Percentiles rank a stretch among this genome's conserved stretches.
Conservation (phyloP, 1,140 invertebrate genomes). For the Lasaia peninsularis region DNA sequence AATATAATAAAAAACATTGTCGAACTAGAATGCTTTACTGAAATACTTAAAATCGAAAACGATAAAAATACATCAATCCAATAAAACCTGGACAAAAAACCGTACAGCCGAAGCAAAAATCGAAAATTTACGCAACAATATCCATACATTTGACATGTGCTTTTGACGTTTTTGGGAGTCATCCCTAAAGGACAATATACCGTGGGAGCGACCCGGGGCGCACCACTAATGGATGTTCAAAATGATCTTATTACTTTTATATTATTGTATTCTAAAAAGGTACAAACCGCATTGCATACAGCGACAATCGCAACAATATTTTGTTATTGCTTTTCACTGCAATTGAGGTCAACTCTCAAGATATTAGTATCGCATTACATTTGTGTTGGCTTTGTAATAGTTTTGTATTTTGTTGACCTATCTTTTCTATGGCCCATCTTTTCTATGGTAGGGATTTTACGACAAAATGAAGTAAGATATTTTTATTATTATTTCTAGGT, state of each 20-base stretch:
- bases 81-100: background rate
- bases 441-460: no score
- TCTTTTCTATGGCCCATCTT: background rate
- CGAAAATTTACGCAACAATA: slow-evolving; percentile 13
- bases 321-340: slow-evolving; percentile 42
- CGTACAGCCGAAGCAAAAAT: background rate
- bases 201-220: slow-evolving; percentile 62
- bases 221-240: slow-evolving; percentile 54
- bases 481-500: no score
- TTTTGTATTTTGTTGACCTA: background rate
- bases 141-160: slow-evolving; percentile 26
- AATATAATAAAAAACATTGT: no score
- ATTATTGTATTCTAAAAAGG: slow-evolving; percentile 53
- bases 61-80: background rate
- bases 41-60: background rate
- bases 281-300: slow-evolving; percentile 46
- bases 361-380: slow-evolving; percentile 23
- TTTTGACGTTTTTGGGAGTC: slow-evolving; percentile 42
- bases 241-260: slow-evolving; percentile 65
- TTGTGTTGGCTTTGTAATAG: slow-evolving; percentile 13
- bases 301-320: slow-evolving; percentile 27
- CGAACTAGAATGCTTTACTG: background rate
- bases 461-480: no score
- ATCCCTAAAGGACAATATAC: slow-evolving; percentile 52
- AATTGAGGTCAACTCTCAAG: slow-evolving; percentile 33